Conservation (phyloP, 2,113 vertebrate genomes). For the Brienomyrus brachyistius region DNA sequence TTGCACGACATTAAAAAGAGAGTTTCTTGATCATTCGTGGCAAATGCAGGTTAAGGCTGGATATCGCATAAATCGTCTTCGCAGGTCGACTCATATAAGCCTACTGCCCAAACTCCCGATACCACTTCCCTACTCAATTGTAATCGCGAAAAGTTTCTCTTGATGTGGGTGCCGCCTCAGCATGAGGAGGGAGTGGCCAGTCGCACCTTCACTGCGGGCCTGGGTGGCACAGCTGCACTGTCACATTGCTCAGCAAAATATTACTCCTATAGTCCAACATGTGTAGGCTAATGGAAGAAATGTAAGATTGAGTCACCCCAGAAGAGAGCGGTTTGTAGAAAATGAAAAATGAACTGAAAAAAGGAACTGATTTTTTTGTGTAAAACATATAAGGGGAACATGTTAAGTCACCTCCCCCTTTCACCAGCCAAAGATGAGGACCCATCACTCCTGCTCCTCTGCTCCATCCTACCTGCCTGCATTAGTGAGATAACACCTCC, state of each 20-base stretch:
- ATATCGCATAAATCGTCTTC: not conserved
- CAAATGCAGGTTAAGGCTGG: not conserved
- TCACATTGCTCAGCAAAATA: not conserved
- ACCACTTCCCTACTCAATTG: not conserved
- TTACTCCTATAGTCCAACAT: not conserved
- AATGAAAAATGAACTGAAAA: slow-evolving; percentile 8
- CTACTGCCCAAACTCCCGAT: not conserved
- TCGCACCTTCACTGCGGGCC: not conserved
- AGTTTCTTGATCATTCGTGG: not conserved
- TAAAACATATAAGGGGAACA: not conserved
- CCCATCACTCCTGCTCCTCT: not conserved
- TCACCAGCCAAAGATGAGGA: not conserved
- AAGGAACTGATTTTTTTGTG: not conserved
- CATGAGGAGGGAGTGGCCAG: not conserved
- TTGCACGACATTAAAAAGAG: not conserved
- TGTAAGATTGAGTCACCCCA: not conserved
- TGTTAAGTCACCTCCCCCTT: not conserved
- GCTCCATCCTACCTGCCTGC: not conserved
- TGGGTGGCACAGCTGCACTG: not conserved
- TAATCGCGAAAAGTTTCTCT: not conserved
- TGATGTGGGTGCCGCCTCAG: not conserved
- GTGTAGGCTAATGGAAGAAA: not conserved
- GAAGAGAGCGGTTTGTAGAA: not conserved
- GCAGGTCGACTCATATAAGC: not conserved
- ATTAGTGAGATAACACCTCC: not conserved